Evolutionary conservation across 2,888 invertebrate genomes (phyloP).

Genomic region (Lissonota sp.): DNA sequence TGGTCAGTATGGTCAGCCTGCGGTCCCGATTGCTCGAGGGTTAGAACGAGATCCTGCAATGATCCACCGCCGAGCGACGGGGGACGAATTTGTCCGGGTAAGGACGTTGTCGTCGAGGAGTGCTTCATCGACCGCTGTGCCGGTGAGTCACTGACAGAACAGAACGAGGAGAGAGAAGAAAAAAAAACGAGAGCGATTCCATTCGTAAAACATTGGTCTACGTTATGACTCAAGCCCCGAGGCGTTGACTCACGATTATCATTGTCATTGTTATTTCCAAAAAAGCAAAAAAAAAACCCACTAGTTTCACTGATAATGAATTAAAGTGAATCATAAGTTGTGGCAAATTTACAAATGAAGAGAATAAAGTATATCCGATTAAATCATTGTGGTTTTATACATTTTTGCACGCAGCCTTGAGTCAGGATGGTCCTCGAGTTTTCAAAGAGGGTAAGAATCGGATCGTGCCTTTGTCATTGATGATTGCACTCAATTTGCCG

Average conservation of each 20-base stretch:
- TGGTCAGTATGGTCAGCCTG: conserved; percentile 98
- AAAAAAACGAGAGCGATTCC: background rate
- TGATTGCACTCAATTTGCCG: background rate
- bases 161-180: too few species aligned
- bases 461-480: background rate
- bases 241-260: background rate
- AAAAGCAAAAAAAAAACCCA: too few species aligned
- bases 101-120: conserved; percentile 76
- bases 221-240: background rate
- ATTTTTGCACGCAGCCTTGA: conserved; percentile 68
- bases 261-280: background rate
- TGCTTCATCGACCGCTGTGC: conserved; percentile 75
- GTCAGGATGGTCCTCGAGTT: conserved; percentile 75
- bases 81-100: conserved; percentile 76
- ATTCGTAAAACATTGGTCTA: background rate
- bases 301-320: too few species aligned
- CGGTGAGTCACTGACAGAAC: conserved; percentile 69
- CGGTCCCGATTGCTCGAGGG: conserved; percentile 93
- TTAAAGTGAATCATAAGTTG: too few species aligned
- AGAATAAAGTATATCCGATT: background rate
- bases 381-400: conserved; percentile 20
- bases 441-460: conserved; percentile 74
- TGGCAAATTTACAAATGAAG: too few species aligned
- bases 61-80: conserved; percentile 77
- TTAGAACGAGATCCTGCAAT: conserved; percentile 90